Conservation (phyloP, 2,797 vertebrate species). For the Leptodactylus fallax region DNA sequence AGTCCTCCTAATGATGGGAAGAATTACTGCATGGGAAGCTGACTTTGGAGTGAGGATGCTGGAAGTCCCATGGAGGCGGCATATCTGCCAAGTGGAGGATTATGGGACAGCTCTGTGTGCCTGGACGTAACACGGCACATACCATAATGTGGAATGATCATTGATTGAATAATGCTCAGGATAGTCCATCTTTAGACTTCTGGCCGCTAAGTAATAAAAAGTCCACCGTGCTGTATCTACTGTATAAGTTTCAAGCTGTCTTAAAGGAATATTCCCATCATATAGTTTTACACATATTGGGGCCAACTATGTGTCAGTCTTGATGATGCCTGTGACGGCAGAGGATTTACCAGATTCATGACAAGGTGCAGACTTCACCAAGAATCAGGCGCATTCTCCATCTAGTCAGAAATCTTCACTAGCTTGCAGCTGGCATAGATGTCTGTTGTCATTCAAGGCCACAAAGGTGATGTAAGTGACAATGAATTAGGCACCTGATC, state of each 20-base stretch:
- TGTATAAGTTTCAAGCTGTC: background rate
- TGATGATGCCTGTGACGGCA: too few relatives aligned
- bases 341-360: too few relatives aligned
- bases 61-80: background rate
- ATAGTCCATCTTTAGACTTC: background rate
- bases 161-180: background rate
- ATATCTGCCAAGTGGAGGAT: constrained; percentile 4
- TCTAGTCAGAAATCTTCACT: too few relatives aligned
- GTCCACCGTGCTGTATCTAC: background rate
- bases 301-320: too few relatives aligned
- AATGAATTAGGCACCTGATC: too few relatives aligned
- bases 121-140: background rate
- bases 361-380: too few relatives aligned
- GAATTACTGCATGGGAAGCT: constrained; percentile 42
- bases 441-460: too few relatives aligned
- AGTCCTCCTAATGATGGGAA: constrained; percentile 18
- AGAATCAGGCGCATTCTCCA: too few relatives aligned
- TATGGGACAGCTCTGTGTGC: constrained; percentile 1
- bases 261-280: background rate
- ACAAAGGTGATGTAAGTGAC: too few relatives aligned
- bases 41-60: background rate
- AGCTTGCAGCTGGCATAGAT: too few relatives aligned
- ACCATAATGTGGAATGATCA: background rate
- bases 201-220: background rate
- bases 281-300: too few relatives aligned